These are phyloP conservation scores for Leptura quadrifasciata DNA, from an alignment of 2,888 invertebrate species.

Conservation along the genomic window DNA sequence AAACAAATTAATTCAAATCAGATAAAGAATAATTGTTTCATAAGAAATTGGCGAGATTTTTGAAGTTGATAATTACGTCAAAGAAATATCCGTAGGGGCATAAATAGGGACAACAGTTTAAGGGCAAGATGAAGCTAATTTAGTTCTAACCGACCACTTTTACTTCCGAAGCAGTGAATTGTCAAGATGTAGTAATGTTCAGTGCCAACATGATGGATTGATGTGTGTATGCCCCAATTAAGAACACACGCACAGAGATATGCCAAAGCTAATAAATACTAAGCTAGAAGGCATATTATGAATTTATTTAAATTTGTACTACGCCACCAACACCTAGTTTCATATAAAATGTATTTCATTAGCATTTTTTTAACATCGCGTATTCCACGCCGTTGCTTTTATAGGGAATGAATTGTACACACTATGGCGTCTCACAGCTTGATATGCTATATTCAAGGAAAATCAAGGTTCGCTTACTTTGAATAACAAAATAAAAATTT, in stretches of 20 bases:
- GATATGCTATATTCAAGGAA: no score
- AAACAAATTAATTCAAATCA: slow-evolving; percentile 23
- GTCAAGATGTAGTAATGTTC: slow-evolving; percentile 68
- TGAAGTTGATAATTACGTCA: slow-evolving; percentile 6
- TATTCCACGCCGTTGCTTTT: background rate
- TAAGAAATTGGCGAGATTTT: background rate
- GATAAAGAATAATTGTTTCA: background rate
- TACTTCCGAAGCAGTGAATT: slow-evolving; percentile 65
- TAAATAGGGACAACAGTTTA: slow-evolving; percentile 7
- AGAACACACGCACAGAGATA: slow-evolving; percentile 63
- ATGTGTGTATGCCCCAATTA: slow-evolving; percentile 70
- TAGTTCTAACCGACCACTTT: slow-evolving; percentile 63
- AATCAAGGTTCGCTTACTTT: no score
- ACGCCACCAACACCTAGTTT: slow-evolving; percentile 36
- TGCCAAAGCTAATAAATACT: slow-evolving; percentile 59
- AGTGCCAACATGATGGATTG: slow-evolving; percentile 71
- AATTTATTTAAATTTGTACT: slow-evolving; percentile 35
- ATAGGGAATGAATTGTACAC: background rate
- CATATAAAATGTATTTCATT: slow-evolving; percentile 13
- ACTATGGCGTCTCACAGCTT: no score
- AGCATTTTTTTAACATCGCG: slow-evolving; percentile 11
- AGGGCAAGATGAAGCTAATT: slow-evolving; percentile 59
- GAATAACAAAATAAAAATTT: background rate
- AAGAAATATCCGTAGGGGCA: background rate
- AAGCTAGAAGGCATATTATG: slow-evolving; percentile 20